phyloP scores from a whole-genome alignment of 2,113 vertebrate genomes.

The Chascanopsetta lugubris region DNA sequence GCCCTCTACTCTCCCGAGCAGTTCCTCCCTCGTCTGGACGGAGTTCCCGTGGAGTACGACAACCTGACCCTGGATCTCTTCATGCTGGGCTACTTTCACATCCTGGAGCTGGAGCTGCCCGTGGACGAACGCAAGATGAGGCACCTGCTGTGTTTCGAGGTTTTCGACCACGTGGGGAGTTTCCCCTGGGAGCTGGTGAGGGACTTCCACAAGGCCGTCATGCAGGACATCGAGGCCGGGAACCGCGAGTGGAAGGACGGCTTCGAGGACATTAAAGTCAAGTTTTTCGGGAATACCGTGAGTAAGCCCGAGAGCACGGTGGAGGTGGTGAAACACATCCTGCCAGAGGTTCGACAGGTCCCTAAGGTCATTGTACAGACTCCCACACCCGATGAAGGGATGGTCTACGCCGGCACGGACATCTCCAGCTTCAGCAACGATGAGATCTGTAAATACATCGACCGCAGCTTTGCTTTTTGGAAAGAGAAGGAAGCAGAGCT shows the following conservation, averaged over 20 bases:
- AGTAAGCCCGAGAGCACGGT: slow-evolving; percentile 23
- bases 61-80: slow-evolving; percentile 92
- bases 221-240: slow-evolving; percentile 89
- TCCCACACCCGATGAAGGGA: slow-evolving; percentile 60
- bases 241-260: slow-evolving; percentile 89
- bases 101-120: slow-evolving; percentile 90
- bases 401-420: slow-evolving; percentile 56
- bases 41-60: slow-evolving; percentile 81
- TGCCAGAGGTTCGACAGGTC: slow-evolving; percentile 57
- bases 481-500: slow-evolving; percentile 97
- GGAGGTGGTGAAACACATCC: slow-evolving; percentile 51
- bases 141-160: slow-evolving; percentile 96
- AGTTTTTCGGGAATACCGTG: slow-evolving; percentile 83
- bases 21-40: slow-evolving; percentile 86
- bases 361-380: slow-evolving; percentile 74
- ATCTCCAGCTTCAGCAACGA: slow-evolving; percentile 82
- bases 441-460: slow-evolving; percentile 93
- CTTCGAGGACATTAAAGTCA: slow-evolving; percentile 92
- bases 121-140: slow-evolving; percentile 90
- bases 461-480: slow-evolving; percentile 97
- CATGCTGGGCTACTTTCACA: slow-evolving; percentile 98
- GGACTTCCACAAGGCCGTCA: slow-evolving; percentile 90
- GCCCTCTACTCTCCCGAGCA: slow-evolving; percentile 90
- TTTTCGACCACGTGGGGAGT: slow-evolving; percentile 91
- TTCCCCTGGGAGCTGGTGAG: slow-evolving; percentile 89